Base-by-base conservation (phyloP, 2,797 vertebrate genomes). In the Pristis pectinata region DNA sequence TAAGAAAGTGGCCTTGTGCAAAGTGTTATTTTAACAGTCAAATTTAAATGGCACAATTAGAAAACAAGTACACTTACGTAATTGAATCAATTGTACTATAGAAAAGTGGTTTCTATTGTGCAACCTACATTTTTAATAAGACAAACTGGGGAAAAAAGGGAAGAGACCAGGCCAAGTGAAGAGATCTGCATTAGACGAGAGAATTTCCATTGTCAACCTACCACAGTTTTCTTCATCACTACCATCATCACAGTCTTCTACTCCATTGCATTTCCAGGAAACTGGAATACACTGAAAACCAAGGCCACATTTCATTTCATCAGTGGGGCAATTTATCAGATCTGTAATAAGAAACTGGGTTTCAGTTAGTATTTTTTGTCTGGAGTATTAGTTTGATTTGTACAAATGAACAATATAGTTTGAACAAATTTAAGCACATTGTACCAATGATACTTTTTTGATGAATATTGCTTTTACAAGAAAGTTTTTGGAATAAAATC, bases 211-310 rank as follows among this genome's bases (percentile, higher is more conserved):
- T 2, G 13, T 19, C 41, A n/a, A 74, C 92, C 30, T 94, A 94
- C 92, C 70, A 76, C 92, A 94, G 92, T 76, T 56, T 94, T 76
- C 70, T n/a, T 94, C 92, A 49, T 94, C 92, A 76, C 13, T 27
- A 34, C 92, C 70, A 72, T 72, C 15, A 49, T 56, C 70, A 19
- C 92, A 94, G 70, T 94, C 92, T 15, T 17, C 13, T 17, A 74
- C 27, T 5, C 92, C 70, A 94, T 94, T 94, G 44, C 92, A 94
- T n/a, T 94, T 94, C 92, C 92, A 94, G 37, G 92, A 72, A 94
- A 19, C 41, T 34, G 92, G 92, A 76, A 94, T 94, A 76, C 92
- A 94, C 7, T 56, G 92, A 49, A 56, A 94, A 30, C 44, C 92
- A 76, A 44, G 7, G 24, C 70, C 70, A 94, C 92, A 94, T 72